These are phyloP conservation scores for Zoanthus gigantus DNA, from an alignment of 92 coral and sea anemone genomes.

Conservation along the genomic window DNA sequence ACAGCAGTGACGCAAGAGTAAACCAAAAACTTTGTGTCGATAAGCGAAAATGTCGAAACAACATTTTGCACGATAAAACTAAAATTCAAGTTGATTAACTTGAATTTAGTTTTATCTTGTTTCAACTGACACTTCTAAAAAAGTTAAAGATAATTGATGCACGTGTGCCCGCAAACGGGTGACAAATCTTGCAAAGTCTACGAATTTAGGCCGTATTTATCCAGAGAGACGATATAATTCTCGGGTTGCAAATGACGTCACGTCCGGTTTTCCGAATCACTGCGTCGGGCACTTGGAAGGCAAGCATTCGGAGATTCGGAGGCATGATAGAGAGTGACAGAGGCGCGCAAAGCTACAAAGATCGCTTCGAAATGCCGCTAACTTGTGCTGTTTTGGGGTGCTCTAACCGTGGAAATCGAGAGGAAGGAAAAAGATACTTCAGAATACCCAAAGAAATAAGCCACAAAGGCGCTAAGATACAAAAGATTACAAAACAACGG, in stretches of 20 bases:
- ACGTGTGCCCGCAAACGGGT: constrained; percentile 9
- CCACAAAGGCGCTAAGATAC: constrained; percentile 23
- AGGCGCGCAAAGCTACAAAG: background rate
- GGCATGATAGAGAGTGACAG: background rate
- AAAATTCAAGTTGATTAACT: background rate
- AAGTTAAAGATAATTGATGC: background rate
- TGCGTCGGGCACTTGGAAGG: constrained; percentile 8
- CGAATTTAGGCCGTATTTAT: too few relatives aligned
- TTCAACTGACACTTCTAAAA: background rate
- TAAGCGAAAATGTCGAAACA: background rate
- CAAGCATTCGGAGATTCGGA: constrained; percentile 5
- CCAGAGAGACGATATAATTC: too few relatives aligned
- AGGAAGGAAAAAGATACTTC: constrained; percentile 39
- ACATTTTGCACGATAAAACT: background rate
- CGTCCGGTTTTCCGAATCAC: background rate
- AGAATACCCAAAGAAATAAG: constrained; percentile 36
- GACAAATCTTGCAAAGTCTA: background rate
- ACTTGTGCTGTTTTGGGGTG: constrained; percentile 53
- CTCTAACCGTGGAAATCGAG: constrained; percentile 49
- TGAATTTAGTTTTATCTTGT: background rate
- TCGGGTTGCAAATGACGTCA: constrained; percentile 16
- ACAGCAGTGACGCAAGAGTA: background rate
- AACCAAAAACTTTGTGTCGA: background rate
- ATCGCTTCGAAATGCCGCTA: constrained; percentile 18
- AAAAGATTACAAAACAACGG: constrained; percentile 7